Percentiles rank a stretch among this genome's conserved stretches.
phyloP scores from a whole-genome alignment of 2,113 vertebrate species.

The Ageneiosus marmoratus region DNA sequence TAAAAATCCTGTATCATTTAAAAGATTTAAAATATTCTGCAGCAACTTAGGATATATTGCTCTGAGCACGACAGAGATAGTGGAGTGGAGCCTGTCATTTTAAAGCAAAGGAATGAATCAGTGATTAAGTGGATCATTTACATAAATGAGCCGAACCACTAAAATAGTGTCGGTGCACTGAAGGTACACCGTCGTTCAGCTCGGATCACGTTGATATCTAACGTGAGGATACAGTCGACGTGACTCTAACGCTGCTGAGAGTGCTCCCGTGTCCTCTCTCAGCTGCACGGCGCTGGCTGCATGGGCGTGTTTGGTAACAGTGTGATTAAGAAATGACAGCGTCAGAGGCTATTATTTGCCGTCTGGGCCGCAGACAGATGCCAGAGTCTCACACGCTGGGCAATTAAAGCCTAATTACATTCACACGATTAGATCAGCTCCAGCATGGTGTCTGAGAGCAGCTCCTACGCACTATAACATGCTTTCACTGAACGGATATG shows the following conservation, averaged over 20 bases:
- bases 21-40: neutral
- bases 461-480: constrained; percentile 43
- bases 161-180: neutral
- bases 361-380: constrained; percentile 55
- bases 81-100: neutral
- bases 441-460: constrained; percentile 48
- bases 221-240: neutral
- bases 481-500: constrained; percentile 32
- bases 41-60: neutral
- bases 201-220: neutral
- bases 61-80: neutral
- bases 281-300: constrained; percentile 4
- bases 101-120: neutral
- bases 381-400: constrained; percentile 51
- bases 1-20: no score
- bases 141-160: neutral
- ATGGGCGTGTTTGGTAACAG: constrained; percentile 50
- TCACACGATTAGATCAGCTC: constrained; percentile 52
- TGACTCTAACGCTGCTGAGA: neutral
- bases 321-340: constrained; percentile 55
- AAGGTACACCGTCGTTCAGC: neutral
- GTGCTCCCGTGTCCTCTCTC: constrained; percentile 17
- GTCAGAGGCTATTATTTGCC: constrained; percentile 58
- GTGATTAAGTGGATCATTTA: neutral
- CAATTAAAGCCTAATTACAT: constrained; percentile 60